Evolutionary conservation across 2,888 invertebrate species (phyloP).

Genomic region (Hypena proboscidalis): DNA sequence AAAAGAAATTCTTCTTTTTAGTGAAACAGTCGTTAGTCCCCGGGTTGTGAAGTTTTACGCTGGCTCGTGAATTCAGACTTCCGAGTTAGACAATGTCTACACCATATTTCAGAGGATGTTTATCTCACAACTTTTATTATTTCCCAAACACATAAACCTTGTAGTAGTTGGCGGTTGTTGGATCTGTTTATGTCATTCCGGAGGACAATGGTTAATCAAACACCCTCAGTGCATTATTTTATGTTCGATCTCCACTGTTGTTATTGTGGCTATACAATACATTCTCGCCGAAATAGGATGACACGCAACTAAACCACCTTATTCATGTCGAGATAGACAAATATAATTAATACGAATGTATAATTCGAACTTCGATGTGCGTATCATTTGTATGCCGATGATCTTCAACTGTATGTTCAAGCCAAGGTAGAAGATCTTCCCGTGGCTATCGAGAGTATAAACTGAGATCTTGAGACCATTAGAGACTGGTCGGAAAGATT

Average conservation of each 20-base stretch:
- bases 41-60: slow-evolving; percentile 57
- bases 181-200: slow-evolving; percentile 37
- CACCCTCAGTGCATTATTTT: slow-evolving; percentile 48
- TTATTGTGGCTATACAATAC: too few species aligned
- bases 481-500: too few species aligned
- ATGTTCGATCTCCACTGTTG: slow-evolving; percentile 45
- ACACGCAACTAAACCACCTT: too few species aligned
- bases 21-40: slow-evolving; percentile 59
- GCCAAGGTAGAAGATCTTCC: too few species aligned
- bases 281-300: too few species aligned
- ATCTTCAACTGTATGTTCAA: too few species aligned
- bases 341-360: too few species aligned
- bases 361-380: too few species aligned
- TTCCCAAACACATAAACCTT: slow-evolving; percentile 25
- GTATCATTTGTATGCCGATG: too few species aligned
- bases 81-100: slow-evolving; percentile 58
- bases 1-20: slow-evolving; percentile 51
- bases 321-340: too few species aligned
- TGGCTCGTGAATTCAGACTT: slow-evolving; percentile 50
- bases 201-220: slow-evolving; percentile 43
- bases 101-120: slow-evolving; percentile 57
- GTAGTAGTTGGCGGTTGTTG: slow-evolving; percentile 11
- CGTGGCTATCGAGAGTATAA: too few species aligned
- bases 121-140: slow-evolving; percentile 54
- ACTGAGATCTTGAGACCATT: too few species aligned